A percentile compares a stretch with the other conserved stretches of the same genome.
Conservation (phyloP, 2,888 invertebrate species). For the Drosophila cognata region DNA sequence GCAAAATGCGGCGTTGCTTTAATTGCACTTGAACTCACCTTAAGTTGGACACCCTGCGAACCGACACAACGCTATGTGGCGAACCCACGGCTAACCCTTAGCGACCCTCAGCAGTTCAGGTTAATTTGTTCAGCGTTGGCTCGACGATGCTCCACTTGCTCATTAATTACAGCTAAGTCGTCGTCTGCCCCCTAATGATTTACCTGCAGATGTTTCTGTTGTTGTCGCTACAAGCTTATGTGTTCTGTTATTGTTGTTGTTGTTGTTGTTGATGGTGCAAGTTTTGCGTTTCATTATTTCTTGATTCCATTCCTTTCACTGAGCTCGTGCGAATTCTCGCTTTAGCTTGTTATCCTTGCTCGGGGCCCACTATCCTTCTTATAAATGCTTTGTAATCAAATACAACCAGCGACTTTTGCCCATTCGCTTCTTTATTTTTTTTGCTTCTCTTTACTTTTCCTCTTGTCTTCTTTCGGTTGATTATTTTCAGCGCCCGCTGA, state of each 20-base stretch:
- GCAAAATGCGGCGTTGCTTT: slow-evolving; percentile 60
- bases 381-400: slow-evolving; percentile 74
- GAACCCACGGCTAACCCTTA: not conserved
- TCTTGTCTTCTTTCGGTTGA: slow-evolving; percentile 24
- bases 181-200: slow-evolving; percentile 60
- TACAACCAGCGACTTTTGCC: slow-evolving; percentile 37
- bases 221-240: slow-evolving; percentile 13
- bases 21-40: slow-evolving; percentile 68
- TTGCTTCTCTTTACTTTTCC: slow-evolving; percentile 26
- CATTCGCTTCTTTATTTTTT: slow-evolving; percentile 9
- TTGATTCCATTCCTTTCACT: slow-evolving; percentile 56
- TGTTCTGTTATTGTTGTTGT: slow-evolving; percentile 12
- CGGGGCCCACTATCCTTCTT: slow-evolving; percentile 32
- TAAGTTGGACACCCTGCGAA: slow-evolving; percentile 23
- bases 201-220: slow-evolving; percentile 62
- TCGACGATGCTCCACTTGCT: slow-evolving; percentile 71
- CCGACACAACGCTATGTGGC: not conserved
- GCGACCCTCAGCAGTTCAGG: slow-evolving; percentile 53
- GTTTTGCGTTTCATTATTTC: slow-evolving; percentile 63
- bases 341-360: slow-evolving; percentile 42
- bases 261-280: slow-evolving; percentile 34
- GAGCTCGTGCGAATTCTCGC: slow-evolving; percentile 29
- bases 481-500: slow-evolving; percentile 51
- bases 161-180: slow-evolving; percentile 75
- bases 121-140: slow-evolving; percentile 68